A percentile compares a stretch with the other conserved stretches of the same genome.
Evolutionary conservation across 2,888 invertebrate genomes (phyloP).

Genomic region (Eilema caniola): DNA sequence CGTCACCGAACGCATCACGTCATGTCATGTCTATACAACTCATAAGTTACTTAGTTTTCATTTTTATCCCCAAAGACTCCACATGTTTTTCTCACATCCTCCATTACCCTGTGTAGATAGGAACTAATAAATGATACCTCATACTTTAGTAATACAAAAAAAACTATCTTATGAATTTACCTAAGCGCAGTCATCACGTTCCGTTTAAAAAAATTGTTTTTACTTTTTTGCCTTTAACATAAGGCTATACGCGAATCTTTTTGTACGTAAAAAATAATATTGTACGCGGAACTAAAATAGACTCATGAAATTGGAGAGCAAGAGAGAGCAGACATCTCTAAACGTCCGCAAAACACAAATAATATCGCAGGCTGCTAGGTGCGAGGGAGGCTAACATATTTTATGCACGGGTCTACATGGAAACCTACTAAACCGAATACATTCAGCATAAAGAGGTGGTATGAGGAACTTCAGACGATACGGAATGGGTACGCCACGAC

Average conservation of each 20-base stretch:
- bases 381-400: conserved; percentile 69
- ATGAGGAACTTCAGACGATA: conserved; percentile 50
- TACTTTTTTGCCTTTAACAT: too few species aligned
- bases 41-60: too few species aligned
- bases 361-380: conserved; percentile 55
- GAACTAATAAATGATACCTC: too few species aligned
- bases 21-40: too few species aligned
- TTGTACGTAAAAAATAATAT: background rate
- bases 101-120: too few species aligned
- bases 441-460: conserved; percentile 69
- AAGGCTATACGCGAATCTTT: background rate
- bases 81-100: too few species aligned
- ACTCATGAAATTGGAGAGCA: conserved; percentile 11
- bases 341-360: conserved; percentile 61
- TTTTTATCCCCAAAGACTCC: too few species aligned
- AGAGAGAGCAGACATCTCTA: conserved; percentile 24
- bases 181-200: background rate
- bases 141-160: too few species aligned
- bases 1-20: too few species aligned
- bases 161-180: too few species aligned
- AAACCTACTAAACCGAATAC: conserved; percentile 78
- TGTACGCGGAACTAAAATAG: conserved; percentile 6
- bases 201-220: background rate
- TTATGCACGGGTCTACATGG: conserved; percentile 76
- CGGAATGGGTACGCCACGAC: conserved; percentile 43